Evolutionary conservation across 2,797 vertebrate genomes (phyloP), one percentile per base, ranked within the genome.

Genomic region (Sus cebifrons): DNA sequence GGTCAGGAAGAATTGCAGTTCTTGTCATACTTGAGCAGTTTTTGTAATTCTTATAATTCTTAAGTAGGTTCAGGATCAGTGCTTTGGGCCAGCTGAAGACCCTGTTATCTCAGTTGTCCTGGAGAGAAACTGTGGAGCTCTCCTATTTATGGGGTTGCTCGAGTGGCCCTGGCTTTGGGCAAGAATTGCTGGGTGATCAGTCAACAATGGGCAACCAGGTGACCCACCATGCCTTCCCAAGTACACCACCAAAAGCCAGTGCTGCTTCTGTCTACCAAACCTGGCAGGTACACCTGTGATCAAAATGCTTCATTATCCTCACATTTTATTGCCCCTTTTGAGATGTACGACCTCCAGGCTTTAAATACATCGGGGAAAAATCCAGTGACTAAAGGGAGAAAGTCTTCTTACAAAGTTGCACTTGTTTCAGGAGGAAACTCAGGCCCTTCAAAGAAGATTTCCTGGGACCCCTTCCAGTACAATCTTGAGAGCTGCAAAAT

Each of bases 401-500:
- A 67, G 60, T 49, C 65, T 77, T 92, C 25, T 74, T 82, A 23
- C 20, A 89, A 91, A 95, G 67, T 36, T 0, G 6, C 14, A 27
- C 20, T 52, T 73, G 62, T 60, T 77, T 81, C 78, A 25, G 10
- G 2, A 4, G 44, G 21, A 13, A 7, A 32, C 11, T 52, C 52
- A 15, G 13, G 3, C 9, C 20, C 27, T 85, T 85, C 11, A 94
- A 62, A 78, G 62, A 85, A 12, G 13, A 40, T 91, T 88, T 92
- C 2, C 4, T 36, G n/a, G 18, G 10, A 49, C 15, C 17, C 5
- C 29, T 68, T 87, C 73, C 60, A 90, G 4, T n/a, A 25, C 2
- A 60, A 2, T 78, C 9, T 78, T 86, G 58, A 95, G 21, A 90
- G 27, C 36, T 90, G 32, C 74, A 40, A 95, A 82, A 74, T 85